Evolutionary conservation across 1,140 invertebrate genomes (phyloP), one percentile per base, ranked within the genome.

Genomic region (Holcopasites calliopsidis): DNA sequence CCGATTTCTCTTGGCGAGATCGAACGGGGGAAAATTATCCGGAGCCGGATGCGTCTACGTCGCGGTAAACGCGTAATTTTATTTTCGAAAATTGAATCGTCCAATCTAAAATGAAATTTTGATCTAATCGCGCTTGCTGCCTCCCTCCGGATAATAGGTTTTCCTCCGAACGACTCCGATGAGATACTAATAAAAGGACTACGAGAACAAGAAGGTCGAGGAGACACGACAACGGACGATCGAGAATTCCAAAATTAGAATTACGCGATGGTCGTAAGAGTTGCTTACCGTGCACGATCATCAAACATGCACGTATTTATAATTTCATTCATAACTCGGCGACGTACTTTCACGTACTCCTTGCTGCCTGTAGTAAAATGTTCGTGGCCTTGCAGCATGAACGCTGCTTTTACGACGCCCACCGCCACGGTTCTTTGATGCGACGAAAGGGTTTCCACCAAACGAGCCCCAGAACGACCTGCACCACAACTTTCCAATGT

Each of bases 321-420:
- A 85, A 85, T 85, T 85, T 81, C 83, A 85, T 85, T 85, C 83
- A 85, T 81, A 84, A 85, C 50, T n/a, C n/a, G n/a, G 8, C 60
- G 69, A 52, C 23, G 40, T 79, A 83, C 68, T 71, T 76, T 82
- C 76, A 79, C 72, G 47, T 80, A 70, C 50, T 75, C 44, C 4
- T 66, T 47, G 35, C 4, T 26, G 31, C 8, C 10, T 50, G 75
- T 77, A 52, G 66, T 71, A 54, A n/a, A 69, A 60, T 44, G 44
- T 54, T 75, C 33, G 23, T 57, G 40, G 18, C 40, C 49, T 60
- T 72, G 54, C 31, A 64, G 8, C 64, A 31, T 49, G 60, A 55
- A 74, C 18, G 31, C 47, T 31, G 61, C 50, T 23, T 62, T 58
- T 60, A 55, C 44, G 69, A 62, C 54, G 55, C 23, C 44, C 57